Evolutionary conservation across 2,113 vertebrate genomes (phyloP).

Genomic region (Poeciliopsis occidentalis): DNA sequence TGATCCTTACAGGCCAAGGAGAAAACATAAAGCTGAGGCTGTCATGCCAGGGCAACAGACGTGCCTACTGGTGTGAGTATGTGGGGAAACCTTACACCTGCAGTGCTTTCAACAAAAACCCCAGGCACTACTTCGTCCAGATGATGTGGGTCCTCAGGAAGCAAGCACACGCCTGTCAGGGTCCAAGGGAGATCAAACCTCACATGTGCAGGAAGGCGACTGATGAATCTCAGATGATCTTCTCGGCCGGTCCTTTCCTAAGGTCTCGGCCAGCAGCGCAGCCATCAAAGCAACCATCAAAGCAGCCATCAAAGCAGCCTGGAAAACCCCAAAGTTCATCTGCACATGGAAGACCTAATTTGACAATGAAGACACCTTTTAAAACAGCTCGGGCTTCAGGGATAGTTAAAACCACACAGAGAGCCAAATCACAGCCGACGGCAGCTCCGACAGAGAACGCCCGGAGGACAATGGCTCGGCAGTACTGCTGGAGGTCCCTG

Average conservation of each 20-base stretch:
- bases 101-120: slow-evolving; percentile 80
- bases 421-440: slow-evolving; percentile 13
- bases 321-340: slow-evolving; percentile 3
- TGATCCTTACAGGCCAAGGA: slow-evolving; percentile 71
- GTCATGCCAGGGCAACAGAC: slow-evolving; percentile 67
- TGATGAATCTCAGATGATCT: slow-evolving; percentile 79
- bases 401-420: slow-evolving; percentile 29
- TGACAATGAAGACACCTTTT: neutral
- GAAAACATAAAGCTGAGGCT: slow-evolving; percentile 78
- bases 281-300: neutral
- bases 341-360: neutral
- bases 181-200: slow-evolving; percentile 68
- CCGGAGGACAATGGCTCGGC: slow-evolving; percentile 76
- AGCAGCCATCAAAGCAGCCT: neutral
- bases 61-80: slow-evolving; percentile 85
- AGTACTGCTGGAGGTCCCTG: slow-evolving; percentile 85
- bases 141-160: slow-evolving; percentile 80
- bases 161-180: slow-evolving; percentile 76
- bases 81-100: slow-evolving; percentile 78
- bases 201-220: slow-evolving; percentile 82
- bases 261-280: neutral
- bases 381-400: neutral
- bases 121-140: slow-evolving; percentile 84
- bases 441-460: slow-evolving; percentile 54
- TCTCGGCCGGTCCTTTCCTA: slow-evolving; percentile 40